Evolutionary conservation across 2,888 invertebrate species (phyloP).

Genomic region (Mythimna vitellina): DNA sequence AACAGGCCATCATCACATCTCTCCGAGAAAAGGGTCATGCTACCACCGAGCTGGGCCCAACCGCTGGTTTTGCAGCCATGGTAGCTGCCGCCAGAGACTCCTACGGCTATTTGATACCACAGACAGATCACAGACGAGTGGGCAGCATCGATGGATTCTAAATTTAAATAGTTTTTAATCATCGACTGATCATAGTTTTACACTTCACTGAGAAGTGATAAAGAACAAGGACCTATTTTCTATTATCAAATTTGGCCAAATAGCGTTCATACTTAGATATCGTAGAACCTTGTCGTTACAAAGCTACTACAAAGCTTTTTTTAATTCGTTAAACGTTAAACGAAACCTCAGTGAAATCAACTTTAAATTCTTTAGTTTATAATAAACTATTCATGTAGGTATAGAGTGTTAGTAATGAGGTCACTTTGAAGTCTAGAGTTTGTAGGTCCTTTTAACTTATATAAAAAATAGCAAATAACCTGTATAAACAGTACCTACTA

Average conservation of each 20-base stretch:
- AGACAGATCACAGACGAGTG: slow-evolving; percentile 85
- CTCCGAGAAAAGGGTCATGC: slow-evolving; percentile 89
- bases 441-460: background rate
- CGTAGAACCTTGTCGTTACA: slow-evolving; percentile 18
- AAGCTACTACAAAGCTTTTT: background rate
- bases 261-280: background rate
- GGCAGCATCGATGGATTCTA: slow-evolving; percentile 89
- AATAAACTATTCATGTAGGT: background rate
- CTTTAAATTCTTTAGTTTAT: slow-evolving; percentile 18
- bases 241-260: slow-evolving; percentile 21
- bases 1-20: slow-evolving; percentile 83
- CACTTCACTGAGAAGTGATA: slow-evolving; percentile 17
- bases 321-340: slow-evolving; percentile 12
- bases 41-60: slow-evolving; percentile 81
- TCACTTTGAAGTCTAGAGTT: slow-evolving; percentile 12
- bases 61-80: slow-evolving; percentile 92
- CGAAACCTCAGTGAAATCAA: slow-evolving; percentile 10
- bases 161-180: slow-evolving; percentile 55
- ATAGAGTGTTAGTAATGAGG: background rate
- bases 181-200: slow-evolving; percentile 37
- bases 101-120: slow-evolving; percentile 77
- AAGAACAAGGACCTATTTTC: slow-evolving; percentile 11
- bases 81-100: slow-evolving; percentile 88
- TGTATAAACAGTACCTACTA: slow-evolving; percentile 2
- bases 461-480: slow-evolving; percentile 17